A percentile compares a stretch with the other conserved stretches of the same genome.
These are phyloP conservation scores for Oreamnos americanus DNA, from an alignment of 2,113 vertebrate species.

Conservation along the genomic window DNA sequence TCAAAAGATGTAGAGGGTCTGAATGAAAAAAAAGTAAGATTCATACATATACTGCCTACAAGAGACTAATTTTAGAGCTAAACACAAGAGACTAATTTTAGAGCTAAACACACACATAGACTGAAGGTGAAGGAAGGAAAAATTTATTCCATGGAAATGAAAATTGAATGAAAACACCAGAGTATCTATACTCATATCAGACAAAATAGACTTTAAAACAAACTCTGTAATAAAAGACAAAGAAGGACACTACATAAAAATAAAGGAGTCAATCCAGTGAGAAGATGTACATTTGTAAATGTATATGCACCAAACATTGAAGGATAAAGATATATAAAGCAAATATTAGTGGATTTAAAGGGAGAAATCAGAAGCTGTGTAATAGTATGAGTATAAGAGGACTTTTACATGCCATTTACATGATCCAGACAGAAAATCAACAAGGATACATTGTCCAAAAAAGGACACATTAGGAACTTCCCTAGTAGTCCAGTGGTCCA, in stretches of 20 bases:
- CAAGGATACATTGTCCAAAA: background rate
- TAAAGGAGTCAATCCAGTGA: background rate
- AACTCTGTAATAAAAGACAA: background rate
- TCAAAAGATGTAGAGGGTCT: background rate
- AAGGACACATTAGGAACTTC: background rate
- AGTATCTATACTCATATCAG: background rate
- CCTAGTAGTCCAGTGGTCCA: background rate
- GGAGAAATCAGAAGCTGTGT: too few species aligned
- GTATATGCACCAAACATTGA: background rate
- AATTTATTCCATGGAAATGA: background rate
- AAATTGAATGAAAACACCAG: background rate
- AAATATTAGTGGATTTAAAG: background rate
- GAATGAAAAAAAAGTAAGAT: background rate
- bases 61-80: background rate
- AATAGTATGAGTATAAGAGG: background rate
- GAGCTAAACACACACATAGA: background rate
- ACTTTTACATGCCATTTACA: background rate
- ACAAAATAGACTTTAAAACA: background rate
- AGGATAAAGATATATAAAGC: background rate
- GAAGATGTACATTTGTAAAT: background rate
- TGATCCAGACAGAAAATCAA: background rate
- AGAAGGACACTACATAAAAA: background rate
- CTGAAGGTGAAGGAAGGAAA: background rate
- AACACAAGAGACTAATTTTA: background rate
- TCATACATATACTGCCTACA: too few species aligned